phyloP scores from a whole-genome alignment of 2,888 invertebrate genomes.

The Leptinotarsa peninsularis region DNA sequence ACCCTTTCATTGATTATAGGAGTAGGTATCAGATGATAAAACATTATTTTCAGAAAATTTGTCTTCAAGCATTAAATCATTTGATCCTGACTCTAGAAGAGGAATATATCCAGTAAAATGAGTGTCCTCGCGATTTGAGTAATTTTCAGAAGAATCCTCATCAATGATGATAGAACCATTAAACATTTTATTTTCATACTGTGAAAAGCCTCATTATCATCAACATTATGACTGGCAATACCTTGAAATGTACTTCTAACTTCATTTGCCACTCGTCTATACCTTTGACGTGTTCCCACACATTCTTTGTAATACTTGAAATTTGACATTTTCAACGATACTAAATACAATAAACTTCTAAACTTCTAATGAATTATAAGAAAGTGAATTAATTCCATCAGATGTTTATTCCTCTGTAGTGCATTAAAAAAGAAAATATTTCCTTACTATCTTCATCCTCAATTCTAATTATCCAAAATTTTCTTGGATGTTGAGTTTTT shows the following conservation, averaged over 20 bases:
- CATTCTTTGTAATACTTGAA: constrained; percentile 23
- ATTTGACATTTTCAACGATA: constrained; percentile 14
- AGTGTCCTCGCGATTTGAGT: background rate
- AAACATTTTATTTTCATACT: constrained; percentile 10
- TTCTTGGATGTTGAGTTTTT: constrained; percentile 13
- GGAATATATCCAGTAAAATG: background rate
- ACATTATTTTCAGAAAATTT: constrained; percentile 6
- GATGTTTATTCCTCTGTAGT: background rate
- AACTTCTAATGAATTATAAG: background rate
- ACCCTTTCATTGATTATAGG: background rate
- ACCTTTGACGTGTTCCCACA: constrained; percentile 22
- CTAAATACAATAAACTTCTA: background rate
- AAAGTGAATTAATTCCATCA: constrained; percentile 6
- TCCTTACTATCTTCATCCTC: background rate
- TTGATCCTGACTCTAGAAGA: background rate
- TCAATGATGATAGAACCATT: background rate
- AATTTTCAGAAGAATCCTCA: constrained; percentile 9
- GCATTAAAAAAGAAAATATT: background rate
- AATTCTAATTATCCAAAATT: constrained; percentile 4
- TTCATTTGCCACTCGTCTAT: constrained; percentile 18
- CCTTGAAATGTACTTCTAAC: constrained; percentile 18
- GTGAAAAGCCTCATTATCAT: background rate
- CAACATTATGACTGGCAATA: constrained; percentile 5
- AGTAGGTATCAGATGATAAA: constrained; percentile 5
- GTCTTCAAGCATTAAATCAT: background rate